Base-by-base conservation (phyloP, 2,888 invertebrate species). In the Pegoplata infirma region DNA sequence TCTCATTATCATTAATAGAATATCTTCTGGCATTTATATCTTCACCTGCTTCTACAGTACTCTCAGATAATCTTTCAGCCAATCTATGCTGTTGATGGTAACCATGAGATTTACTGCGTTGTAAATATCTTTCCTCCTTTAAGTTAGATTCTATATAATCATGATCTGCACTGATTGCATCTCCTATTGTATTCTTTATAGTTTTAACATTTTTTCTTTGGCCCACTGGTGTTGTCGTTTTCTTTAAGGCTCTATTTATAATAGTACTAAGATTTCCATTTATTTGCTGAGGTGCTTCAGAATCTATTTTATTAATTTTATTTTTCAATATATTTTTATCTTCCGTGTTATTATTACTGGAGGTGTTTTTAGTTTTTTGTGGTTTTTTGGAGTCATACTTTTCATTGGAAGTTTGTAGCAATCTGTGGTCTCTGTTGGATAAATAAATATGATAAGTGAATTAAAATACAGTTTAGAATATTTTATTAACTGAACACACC, bases 311-410 rank as follows among this genome's bases (percentile, higher is more conserved):
- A 3, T 79, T 69, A 5, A 5, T 14, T 21, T 49, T 51, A 21
- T 76, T 68, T 19, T 78, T 80, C 12, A 58, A 46, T 21, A 68
- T 76, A 32, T 47, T 61, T 51, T 75, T 80, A 2, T 79, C 80
- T 3, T 71, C 72, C 6, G 19, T 67, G 4, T 44, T 51, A 12
- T 25, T 66, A 16, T n/a, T n/a, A n/a, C n/a, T 14, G 36, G 16
- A 28, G 23, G 25, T 51, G 10, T 79, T 81, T 40, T 80, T 81
- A 0, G 23, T 28, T 68, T 80, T 82, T 2, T 67, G 46, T n/a
- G 25, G 17, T 67, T 80, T 81, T 61, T 78, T 82, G 3, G 25
- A 14, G 17, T 82, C 82, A 3, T 23, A 7, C 14, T 79, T 81
- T 6, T 82, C 83, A 5, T 64, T 17, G 8, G 32, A 5, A 51